Conservation (phyloP, 2,888 invertebrate species). For the Aphodius sticticus region DNA sequence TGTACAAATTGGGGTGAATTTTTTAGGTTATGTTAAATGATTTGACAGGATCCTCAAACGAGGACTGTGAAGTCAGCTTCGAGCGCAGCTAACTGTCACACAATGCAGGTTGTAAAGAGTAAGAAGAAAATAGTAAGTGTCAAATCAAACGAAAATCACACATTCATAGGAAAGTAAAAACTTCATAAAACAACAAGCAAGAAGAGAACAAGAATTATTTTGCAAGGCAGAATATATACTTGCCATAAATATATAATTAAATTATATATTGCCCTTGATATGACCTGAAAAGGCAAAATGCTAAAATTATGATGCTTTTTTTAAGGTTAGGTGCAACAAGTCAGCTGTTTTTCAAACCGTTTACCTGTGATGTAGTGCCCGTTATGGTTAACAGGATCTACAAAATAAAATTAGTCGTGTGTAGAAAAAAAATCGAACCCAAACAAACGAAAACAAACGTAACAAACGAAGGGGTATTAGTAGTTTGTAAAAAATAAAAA, state of each 20-base stretch:
- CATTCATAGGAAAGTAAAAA: not conserved
- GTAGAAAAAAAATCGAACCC: not conserved
- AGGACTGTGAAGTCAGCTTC: too few relatives aligned
- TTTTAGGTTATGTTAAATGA: too few relatives aligned
- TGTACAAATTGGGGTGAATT: too few relatives aligned
- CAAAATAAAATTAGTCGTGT: conserved; percentile 24
- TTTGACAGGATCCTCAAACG: too few relatives aligned
- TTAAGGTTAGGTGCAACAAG: not conserved
- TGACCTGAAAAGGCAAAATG: not conserved
- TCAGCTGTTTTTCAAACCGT: not conserved
- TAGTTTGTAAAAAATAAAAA: not conserved
- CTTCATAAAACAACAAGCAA: not conserved
- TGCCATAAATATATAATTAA: not conserved
- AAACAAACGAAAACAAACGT: not conserved
- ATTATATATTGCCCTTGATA: not conserved
- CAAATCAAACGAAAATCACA: too few relatives aligned
- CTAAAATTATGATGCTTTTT: not conserved
- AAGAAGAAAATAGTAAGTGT: too few relatives aligned
- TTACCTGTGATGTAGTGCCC: conserved; percentile 24
- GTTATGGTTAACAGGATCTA: conserved; percentile 24
- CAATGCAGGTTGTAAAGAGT: too few relatives aligned
- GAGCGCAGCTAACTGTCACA: too few relatives aligned
- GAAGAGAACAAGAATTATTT: not conserved
- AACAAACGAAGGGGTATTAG: not conserved
- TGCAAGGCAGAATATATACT: not conserved